Evolutionary conservation across 2,113 vertebrate genomes (phyloP).

Genomic region (Alligator sinensis): DNA sequence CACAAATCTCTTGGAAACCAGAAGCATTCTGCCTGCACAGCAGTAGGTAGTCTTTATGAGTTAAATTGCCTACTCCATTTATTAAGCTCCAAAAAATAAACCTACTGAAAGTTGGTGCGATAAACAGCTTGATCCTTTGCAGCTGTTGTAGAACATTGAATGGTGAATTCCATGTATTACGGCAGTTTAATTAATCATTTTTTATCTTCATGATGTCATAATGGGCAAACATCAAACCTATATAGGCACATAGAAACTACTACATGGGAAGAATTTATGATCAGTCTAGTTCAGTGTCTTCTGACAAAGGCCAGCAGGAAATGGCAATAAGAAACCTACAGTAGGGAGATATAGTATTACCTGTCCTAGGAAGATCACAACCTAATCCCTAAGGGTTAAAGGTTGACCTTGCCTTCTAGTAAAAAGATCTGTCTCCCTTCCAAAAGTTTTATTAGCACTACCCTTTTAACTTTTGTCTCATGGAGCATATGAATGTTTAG

Average conservation of each 20-base stretch:
- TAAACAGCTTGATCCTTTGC: background rate
- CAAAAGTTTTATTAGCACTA: too few relatives aligned
- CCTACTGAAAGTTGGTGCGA: background rate
- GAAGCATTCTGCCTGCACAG: background rate
- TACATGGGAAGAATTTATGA: background rate
- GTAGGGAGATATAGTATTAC: background rate
- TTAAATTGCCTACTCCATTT: rapidly evolving
- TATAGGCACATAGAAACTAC: background rate
- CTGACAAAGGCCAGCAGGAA: background rate
- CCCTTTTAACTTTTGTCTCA: background rate
- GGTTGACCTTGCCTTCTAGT: background rate
- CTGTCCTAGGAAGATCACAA: rapidly evolving
- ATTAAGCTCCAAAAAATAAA: background rate
- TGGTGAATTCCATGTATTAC: background rate
- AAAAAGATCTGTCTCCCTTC: background rate
- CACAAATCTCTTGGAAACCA: background rate
- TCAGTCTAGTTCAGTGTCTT: background rate
- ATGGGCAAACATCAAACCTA: background rate
- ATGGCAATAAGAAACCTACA: background rate
- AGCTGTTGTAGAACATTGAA: rapidly evolving
- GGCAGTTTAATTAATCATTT: background rate
- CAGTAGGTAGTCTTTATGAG: background rate
- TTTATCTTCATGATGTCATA: rapidly evolving
- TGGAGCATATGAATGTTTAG: background rate
- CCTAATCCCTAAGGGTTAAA: background rate